Conservation (phyloP, 2,113 vertebrate genomes). For the Tamias sibiricus region DNA sequence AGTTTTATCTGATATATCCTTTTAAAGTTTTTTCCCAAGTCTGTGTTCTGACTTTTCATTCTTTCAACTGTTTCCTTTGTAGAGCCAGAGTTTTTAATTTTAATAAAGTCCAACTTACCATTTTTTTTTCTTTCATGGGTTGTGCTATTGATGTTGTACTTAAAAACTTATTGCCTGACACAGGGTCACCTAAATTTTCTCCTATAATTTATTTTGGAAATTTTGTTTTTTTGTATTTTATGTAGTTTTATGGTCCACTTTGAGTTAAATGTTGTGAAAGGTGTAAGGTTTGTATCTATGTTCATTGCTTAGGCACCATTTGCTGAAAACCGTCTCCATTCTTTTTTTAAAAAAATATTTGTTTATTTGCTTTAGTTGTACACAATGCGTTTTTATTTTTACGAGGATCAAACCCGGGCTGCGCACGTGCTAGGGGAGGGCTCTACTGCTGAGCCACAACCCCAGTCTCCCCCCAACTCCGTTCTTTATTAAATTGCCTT, state of each 20-base stretch:
- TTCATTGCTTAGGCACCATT: not conserved
- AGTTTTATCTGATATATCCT: not conserved
- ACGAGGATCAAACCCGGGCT: no score
- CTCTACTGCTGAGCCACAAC: no score
- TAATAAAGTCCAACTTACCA: not conserved
- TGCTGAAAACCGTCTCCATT: not conserved
- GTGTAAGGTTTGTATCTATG: not conserved
- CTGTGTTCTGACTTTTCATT: not conserved
- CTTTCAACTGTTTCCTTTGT: not conserved
- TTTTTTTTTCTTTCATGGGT: not conserved
- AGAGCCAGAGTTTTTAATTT: not conserved
- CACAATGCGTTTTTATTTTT: no score
- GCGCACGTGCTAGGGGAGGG: no score
- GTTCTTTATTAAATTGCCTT: not conserved
- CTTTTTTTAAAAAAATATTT: no score
- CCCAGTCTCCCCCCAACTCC: no score
- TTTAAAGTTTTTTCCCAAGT: not conserved
- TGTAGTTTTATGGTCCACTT: not conserved
- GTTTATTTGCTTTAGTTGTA: no score
- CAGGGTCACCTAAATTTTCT: not conserved
- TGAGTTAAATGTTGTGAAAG: not conserved
- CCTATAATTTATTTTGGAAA: not conserved
- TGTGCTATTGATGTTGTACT: not conserved
- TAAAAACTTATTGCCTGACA: not conserved
- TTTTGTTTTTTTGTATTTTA: not conserved